Evolutionary conservation across 2,797 vertebrate genomes (phyloP), one percentile per base, ranked within the genome.

Genomic region (Orientallactaga sibirica): DNA sequence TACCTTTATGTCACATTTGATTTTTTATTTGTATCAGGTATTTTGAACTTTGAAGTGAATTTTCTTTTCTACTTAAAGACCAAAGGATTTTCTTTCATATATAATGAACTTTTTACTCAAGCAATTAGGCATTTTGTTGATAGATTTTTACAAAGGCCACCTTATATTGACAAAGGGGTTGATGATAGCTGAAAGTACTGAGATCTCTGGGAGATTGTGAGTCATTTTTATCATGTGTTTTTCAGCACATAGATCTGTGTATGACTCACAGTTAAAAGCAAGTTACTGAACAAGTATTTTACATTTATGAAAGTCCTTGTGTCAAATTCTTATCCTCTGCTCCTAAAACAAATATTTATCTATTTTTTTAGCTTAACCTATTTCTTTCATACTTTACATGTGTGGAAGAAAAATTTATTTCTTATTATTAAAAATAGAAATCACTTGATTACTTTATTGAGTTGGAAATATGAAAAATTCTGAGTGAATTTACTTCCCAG

Each of bases 61-160:
- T 48, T 62, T 48, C 33, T 77, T 90, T 96, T 85, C 76, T 67
- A 79, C n/a, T 33, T 94, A 90, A 95, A 85, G 62, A 74, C 27
- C 7, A 91, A 75, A 92, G 33, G 43, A 67, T 82, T 95, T 90
- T 73, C 52, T 55, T 95, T 91, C 55, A 71, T 52, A 70, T 77
- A 25, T 37, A 91, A 71, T 78, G 78, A 55, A 0, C 24, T 93
- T 16, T 29, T 92, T 82, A 91, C 4, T 94, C 7, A 85, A 62
- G 16, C 67, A 82, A 66, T 85, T 81, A 82, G 22, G 2, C 52
- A 43, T 58, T 58, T 93, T 78, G 4, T 52, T 78, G 86, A 73
- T 78, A 58, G 18, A n/a, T 70, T 95, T 92, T 87, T 93, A 33
- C 90, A 82, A 94, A 77, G 1, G 43, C 66, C 29, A 81, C 64